Evolutionary conservation across 2,888 invertebrate genomes (phyloP).

Genomic region (Argyresthia albistria): DNA sequence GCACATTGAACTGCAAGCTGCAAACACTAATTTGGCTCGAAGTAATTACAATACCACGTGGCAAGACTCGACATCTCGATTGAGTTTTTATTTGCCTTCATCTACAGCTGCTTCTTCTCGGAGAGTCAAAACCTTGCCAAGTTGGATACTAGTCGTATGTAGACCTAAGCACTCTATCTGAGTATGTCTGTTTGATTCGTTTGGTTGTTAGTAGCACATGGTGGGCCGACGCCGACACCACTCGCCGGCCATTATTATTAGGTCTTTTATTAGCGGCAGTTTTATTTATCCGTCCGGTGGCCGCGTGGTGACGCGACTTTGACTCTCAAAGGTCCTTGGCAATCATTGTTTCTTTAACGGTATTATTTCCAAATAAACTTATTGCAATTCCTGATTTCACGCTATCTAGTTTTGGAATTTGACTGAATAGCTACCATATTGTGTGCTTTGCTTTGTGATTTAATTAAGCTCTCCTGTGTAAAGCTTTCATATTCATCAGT

Average conservation of each 20-base stretch:
- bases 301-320: slow-evolving; percentile 35
- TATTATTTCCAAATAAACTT: not conserved
- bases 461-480: too few relatives aligned
- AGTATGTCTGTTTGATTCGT: slow-evolving; percentile 36
- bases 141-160: slow-evolving; percentile 23
- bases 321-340: not conserved
- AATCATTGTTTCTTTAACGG: not conserved
- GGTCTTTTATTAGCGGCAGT: slow-evolving; percentile 42
- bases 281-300: slow-evolving; percentile 38
- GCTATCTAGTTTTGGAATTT: not conserved
- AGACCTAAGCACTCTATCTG: slow-evolving; percentile 8
- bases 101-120: slow-evolving; percentile 37
- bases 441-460: too few relatives aligned
- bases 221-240: slow-evolving; percentile 34
- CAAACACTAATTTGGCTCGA: not conserved
- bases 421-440: not conserved
- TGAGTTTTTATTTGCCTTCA: not conserved
- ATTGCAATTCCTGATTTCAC: not conserved
- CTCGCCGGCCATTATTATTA: slow-evolving; percentile 31
- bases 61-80: not conserved
- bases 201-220: slow-evolving; percentile 40
- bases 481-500: too few relatives aligned
- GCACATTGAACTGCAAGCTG: not conserved
- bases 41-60: not conserved
- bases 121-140: slow-evolving; percentile 33